Conservation (phyloP, 1,140 invertebrate genomes). For the Drosophila quadrilineata region DNA sequence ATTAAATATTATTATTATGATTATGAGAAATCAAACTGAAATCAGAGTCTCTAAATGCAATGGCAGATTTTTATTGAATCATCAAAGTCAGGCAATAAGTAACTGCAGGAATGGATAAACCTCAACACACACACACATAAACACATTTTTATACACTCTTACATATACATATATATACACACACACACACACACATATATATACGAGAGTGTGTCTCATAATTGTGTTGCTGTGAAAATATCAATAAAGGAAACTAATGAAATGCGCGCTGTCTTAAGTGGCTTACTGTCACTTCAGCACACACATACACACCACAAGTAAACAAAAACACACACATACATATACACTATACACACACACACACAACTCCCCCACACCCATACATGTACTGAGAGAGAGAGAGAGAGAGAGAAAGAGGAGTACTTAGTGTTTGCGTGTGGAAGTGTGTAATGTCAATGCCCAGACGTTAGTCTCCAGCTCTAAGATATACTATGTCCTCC, state of each 20-base stretch:
- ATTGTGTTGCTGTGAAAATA: constrained; percentile 76
- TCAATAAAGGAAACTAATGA: constrained; percentile 79
- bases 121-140: constrained; percentile 3
- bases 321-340: constrained; percentile 1
- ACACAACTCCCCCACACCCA: too few relatives aligned
- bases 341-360: not conserved
- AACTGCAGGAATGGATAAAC: constrained; percentile 19
- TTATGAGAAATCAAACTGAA: too few relatives aligned
- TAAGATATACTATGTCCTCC: constrained; percentile 3
- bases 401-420: not conserved
- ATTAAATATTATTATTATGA: too few relatives aligned
- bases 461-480: constrained; percentile 48
- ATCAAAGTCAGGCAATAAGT: constrained; percentile 54
- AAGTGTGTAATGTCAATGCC: constrained; percentile 59
- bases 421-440: constrained; percentile 23
- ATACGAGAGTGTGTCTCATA: constrained; percentile 57
- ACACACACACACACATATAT: constrained; percentile 7
- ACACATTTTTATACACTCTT: constrained; percentile 9
- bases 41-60: constrained; percentile 32
- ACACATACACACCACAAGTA: constrained; percentile 6
- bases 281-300: constrained; percentile 71
- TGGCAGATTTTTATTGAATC: constrained; percentile 58
- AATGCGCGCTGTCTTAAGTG: constrained; percentile 77
- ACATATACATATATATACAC: constrained; percentile 7
- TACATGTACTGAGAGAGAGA: too few relatives aligned